Base-by-base conservation (phyloP, 1,140 invertebrate genomes). In the Neomicropteryx cornuta region DNA sequence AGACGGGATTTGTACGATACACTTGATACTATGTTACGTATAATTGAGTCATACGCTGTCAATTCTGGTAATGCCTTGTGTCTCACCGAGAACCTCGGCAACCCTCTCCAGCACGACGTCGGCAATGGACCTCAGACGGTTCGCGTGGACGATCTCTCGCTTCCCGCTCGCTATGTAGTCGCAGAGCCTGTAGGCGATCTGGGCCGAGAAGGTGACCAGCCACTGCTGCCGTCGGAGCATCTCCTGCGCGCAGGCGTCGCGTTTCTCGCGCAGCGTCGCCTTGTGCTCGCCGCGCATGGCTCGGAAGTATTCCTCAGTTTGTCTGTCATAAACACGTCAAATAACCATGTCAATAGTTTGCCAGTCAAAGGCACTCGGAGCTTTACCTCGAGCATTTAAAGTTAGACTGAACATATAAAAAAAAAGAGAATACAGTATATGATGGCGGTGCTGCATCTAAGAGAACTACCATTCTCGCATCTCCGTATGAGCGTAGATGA, bases 291-390 rank as follows among this genome's bases (percentile, higher is more conserved):
- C 51, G 3, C 36, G 46, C 6, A 62, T 11, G 0, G 58, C 52
- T 56, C 59, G 56, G 37, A 67, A 67, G 40, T 67, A 67, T 41
- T 63, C 58, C 43, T 67, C 64, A 1, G 64, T 67, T 56, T 64
- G 61, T 40, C 64, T 67, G 34, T 24, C 5, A 30, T 27, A 16
- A n/a, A 22, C 16, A 38, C 21, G 19, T 13, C 23, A 4, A 13
- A 23, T 10, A 23, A 17, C 2, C 16, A 20, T 14, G 29, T 14
- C 3, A 8, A 27, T 27, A 8, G 23, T n/a, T 13, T 27, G 23
- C 13, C 23, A 27, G 8, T 8, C 8, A 13, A 8, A 27, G 8
- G 8, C 13, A 27, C 23, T 8, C 8, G 13, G 23, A 8, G 13
- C 23, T 13, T 27, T 8, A 8, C 13, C 23, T 8, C 8, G 8